Evolutionary conservation across 2,113 vertebrate species (phyloP).

Genomic region (Onychorhynchus coronatus): DNA sequence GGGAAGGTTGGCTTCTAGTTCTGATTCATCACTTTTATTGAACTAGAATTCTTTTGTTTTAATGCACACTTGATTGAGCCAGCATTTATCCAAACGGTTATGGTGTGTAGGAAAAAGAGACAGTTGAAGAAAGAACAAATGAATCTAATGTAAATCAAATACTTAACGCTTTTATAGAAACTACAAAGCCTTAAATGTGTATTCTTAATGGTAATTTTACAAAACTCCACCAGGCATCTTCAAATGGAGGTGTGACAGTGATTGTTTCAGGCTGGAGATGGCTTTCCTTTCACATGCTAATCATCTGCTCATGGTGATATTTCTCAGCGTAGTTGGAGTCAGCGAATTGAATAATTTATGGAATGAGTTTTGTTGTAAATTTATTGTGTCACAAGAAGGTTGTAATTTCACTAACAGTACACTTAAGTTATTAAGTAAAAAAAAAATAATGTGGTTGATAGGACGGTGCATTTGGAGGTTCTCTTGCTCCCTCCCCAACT

Average conservation of each 20-base stretch:
- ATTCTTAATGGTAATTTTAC: slow-evolving; percentile 81
- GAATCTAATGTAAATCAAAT: slow-evolving; percentile 82
- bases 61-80: slow-evolving; percentile 79
- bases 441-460: slow-evolving; percentile 74
- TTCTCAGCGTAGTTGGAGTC: slow-evolving; percentile 77
- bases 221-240: slow-evolving; percentile 76
- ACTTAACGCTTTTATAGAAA: slow-evolving; percentile 78
- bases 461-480: slow-evolving; percentile 70
- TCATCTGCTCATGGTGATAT: slow-evolving; percentile 78
- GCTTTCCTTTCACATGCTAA: slow-evolving; percentile 85
- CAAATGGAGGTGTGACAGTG: slow-evolving; percentile 81
- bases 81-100: slow-evolving; percentile 75
- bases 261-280: slow-evolving; percentile 78
- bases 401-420: slow-evolving; percentile 88
- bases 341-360: slow-evolving; percentile 86
- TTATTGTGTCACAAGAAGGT: slow-evolving; percentile 87
- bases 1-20: slow-evolving; percentile 59
- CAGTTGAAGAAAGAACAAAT: slow-evolving; percentile 82
- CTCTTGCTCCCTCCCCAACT: slow-evolving; percentile 47
- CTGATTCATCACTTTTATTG: slow-evolving; percentile 80
- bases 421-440: slow-evolving; percentile 86
- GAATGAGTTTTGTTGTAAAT: slow-evolving; percentile 84
- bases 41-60: slow-evolving; percentile 81
- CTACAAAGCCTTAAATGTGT: slow-evolving; percentile 78
- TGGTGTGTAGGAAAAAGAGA: slow-evolving; percentile 69